Evolutionary conservation across 2,797 vertebrate species (phyloP), one percentile per base, ranked within the genome.

Genomic region (Acestrorhynchus altus): DNA sequence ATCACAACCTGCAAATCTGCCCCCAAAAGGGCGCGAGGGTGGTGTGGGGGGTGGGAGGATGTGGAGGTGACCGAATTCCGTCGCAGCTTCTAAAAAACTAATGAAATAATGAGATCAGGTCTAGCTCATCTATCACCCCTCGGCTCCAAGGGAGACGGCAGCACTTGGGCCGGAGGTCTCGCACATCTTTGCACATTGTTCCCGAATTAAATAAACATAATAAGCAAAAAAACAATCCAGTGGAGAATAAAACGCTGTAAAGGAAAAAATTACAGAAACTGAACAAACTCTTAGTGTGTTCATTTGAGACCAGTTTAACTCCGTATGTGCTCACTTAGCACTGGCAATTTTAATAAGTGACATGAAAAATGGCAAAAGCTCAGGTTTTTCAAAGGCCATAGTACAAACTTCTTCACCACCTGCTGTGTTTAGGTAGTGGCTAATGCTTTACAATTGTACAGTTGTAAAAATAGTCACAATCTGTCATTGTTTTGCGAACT

Each of bases 101-200:
- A 92, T 90, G 85, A 91, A 92, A 93, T 93, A 92, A 93, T 87
- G 78, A 89, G 89, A 90, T 90, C 81, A 84, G 71, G 78, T 67
- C 69, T 74, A 80, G 78, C 89, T 87, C 83, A 89, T 86, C 82
- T 85, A 67, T 90, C 89, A 88, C 7, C 20, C 51, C 18, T 24
- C 49, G 47, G 28, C 77, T 80, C 74, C 47, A 73, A 81, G 81
- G 75, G 65, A 79, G 73, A 83, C 51, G 24, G 71, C 44, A 16
- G 49, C 40, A 16, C 22, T 51, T n/a, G 8, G 42, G 39, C n/a
- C 26, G 54, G 70, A 77, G 18, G 59, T 57, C 47, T 46, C 68
- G 52, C 46, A 74, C 61, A 40, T 73, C 65, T 56, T 47, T 68
- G 31, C 68, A 39, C 70, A 73, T 79, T 77, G 64, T 77, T 79